Evolutionary conservation across 2,888 invertebrate genomes (phyloP), one percentile per base, ranked within the genome.

Genomic region (Ashinkailepas kermadecensis): DNA sequence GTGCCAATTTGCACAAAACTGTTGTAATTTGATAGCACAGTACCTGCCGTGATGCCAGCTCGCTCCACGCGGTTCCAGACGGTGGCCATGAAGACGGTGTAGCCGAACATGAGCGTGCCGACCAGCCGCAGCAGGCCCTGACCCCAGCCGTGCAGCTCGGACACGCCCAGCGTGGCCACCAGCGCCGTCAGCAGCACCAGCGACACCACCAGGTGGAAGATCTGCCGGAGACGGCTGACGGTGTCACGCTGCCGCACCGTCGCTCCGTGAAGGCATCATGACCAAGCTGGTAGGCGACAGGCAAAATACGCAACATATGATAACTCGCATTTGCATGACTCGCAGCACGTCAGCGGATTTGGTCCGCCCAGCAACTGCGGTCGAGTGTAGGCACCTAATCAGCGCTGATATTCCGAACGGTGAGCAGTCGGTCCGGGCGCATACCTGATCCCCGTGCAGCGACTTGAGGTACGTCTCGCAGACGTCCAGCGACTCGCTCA

Each of bases 51-150:
- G 15, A 79, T 59, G 58, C 79, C 79, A 23, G 79, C 79, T 12
- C 79, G 89, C 87, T 95, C 95, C 84, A 94, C 93, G 84, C 90
- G 90, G 87, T 94, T 93, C 95, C 95, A 95, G 84, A 95, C 86
- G 0, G 93, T 90, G 62, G 92, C 93, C 95, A 94, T 94, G 84
- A 94, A 90, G 25, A 93, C 84, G 83, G 90, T 91, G 86, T 93
- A 95, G 7, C 81, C 83, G 74, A 85, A 81, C 21, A 82, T 15
- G 25, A 84, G 56, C 13, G 84, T 82, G 74, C 81, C 18, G 64
- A 81, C 12, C n/a, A 82, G 80, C 25, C 82, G 39, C 58, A 81
- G 82, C 56, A 82, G 58, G n/a, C 74, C 74, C 74, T 74, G 74
- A 3, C 10, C 54, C 74, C 74, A 74, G 54, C 74, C 74, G 56